Percentiles rank a stretch among this genome's conserved stretches.
Conservation (phyloP, 2,113 vertebrate species). For the Prinia subflava region DNA sequence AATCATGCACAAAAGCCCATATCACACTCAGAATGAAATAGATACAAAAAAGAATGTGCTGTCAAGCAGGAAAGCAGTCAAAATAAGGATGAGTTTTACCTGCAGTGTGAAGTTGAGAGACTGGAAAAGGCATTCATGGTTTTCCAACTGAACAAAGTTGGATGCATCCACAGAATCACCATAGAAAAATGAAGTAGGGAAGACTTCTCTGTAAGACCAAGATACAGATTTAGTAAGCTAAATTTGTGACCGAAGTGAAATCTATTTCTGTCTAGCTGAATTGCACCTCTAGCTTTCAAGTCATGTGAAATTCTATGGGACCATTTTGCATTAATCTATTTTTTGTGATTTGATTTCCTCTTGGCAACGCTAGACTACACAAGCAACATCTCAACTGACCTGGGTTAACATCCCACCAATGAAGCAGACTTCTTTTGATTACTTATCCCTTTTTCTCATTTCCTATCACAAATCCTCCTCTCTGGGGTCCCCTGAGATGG, state of each 20-base stretch:
- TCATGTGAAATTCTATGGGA: neutral
- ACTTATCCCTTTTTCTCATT: neutral
- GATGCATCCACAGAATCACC: constrained; percentile 87
- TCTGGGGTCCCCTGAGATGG: neutral
- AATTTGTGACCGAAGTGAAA: neutral
- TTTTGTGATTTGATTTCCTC: neutral
- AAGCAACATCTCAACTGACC: neutral
- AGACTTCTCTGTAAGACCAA: constrained; percentile 80
- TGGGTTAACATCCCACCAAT: neutral
- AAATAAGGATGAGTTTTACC: constrained; percentile 70
- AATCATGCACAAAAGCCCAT: neutral
- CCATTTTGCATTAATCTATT: neutral
- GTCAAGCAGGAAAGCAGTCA: neutral
- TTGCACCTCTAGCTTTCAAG: neutral
- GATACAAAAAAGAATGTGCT: neutral
- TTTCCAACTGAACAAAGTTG: constrained; percentile 84
- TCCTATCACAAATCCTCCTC: neutral
- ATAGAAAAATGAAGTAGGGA: constrained; percentile 89
- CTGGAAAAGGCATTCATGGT: constrained; percentile 91
- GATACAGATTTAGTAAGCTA: neutral
- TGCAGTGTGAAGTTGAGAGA: constrained; percentile 93
- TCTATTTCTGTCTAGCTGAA: neutral
- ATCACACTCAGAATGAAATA: neutral
- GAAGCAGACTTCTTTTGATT: neutral
- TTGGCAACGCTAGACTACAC: neutral